Base-by-base conservation (phyloP, 2,113 vertebrate genomes). In the Apteryx mantelli region DNA sequence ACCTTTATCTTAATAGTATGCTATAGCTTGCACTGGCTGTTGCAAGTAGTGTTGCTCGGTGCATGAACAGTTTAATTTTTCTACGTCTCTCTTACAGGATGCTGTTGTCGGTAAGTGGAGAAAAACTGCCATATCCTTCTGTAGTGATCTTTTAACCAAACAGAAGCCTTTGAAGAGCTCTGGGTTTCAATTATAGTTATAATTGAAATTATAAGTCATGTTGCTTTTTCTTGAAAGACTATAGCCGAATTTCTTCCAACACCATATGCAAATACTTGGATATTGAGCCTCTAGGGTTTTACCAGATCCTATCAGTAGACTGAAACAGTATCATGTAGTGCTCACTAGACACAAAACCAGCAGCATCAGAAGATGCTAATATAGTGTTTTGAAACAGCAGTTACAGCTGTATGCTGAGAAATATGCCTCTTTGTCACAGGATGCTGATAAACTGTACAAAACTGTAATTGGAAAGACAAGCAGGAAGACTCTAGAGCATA, bases 21-120 rank as follows among this genome's bases (percentile, higher is more conserved):
- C 94, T 95, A 7, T 86, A 94, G 85, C 88, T 96, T 95, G 95
- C 94, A 92, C 82, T 95, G 93, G 83, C 95, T 97, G 82, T 80
- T 94, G 93, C 79, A 82, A 82, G 77, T 94, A 86, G 81, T 68
- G 81, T 95, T 82, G 86, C 83, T 95, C 1, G 0, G 68, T 94
- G 95, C 94, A 96, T 95, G 91, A 85, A 89, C 3, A 6, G 80
- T 91, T 93, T 94, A 21, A 91, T 93, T 84, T 86, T 70, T 90
- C 79, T 81, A 53, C 55, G 42, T 88, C 87, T 95, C 56, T 96
- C 65, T 89, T 96, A n/a, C 93, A 94, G 89, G 88, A 75, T 91
- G 75, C 82, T 92, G 58, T 89, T 94, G 52, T 78, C 83, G 92
- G 55, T 77, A 96, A 93, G 73, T 71, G 82, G 88, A 91, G n/a